Evolutionary conservation across 2,888 invertebrate species (phyloP).

Genomic region (Gasteruption jaculator): DNA sequence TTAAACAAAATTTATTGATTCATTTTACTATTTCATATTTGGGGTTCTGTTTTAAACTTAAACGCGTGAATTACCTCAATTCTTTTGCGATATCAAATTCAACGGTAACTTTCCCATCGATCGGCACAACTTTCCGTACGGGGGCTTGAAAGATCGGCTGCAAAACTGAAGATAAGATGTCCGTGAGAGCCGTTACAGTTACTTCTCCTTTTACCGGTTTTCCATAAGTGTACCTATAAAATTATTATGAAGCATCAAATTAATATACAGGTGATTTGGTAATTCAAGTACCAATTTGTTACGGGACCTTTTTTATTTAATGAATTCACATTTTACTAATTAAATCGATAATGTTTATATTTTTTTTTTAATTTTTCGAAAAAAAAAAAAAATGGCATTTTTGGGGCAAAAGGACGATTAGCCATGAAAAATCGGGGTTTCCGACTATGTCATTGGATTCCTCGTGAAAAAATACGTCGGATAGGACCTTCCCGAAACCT

Average conservation of each 20-base stretch:
- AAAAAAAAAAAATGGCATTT: too few relatives aligned
- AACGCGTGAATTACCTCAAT: constrained; percentile 49
- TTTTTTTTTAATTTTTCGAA: too few relatives aligned
- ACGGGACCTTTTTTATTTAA: neutral
- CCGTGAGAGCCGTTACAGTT: constrained; percentile 79
- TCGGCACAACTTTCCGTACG: constrained; percentile 57
- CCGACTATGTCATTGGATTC: too few relatives aligned
- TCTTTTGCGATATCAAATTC: constrained; percentile 74
- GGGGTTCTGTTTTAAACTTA: too few relatives aligned
- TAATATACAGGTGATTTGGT: too few relatives aligned
- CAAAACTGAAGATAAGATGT: constrained; percentile 72
- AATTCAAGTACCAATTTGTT: constrained; percentile 6
- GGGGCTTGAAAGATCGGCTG: constrained; percentile 71
- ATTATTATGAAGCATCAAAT: too few relatives aligned
- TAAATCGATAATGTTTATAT: constrained; percentile 1
- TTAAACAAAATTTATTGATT: too few relatives aligned
- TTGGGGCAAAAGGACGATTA: too few relatives aligned
- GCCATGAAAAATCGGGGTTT: too few relatives aligned
- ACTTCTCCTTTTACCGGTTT: constrained; percentile 83
- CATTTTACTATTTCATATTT: too few relatives aligned
- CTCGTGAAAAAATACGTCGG: too few relatives aligned
- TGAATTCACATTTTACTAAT: constrained; percentile 1
- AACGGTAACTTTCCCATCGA: constrained; percentile 71
- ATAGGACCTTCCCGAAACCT: too few relatives aligned
- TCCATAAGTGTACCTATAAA: constrained; percentile 74